Conservation (phyloP, 2,888 invertebrate genomes). For the Hemistola chrysoprasaria region DNA sequence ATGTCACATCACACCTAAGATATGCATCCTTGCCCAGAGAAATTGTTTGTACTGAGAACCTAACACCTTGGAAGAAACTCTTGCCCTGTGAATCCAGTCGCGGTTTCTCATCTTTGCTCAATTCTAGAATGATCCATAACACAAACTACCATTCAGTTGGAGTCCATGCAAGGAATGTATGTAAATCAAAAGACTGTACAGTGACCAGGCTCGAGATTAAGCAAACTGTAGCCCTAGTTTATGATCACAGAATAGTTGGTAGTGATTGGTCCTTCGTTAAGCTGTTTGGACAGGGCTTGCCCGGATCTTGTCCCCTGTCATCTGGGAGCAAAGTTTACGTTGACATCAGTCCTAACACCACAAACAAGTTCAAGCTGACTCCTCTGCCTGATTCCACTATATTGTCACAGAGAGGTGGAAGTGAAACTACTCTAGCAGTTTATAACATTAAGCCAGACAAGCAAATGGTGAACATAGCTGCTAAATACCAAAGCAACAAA, state of each 20-base stretch:
- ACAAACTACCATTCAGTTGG: conserved; percentile 96
- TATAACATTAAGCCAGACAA: conserved; percentile 84
- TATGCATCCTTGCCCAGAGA: conserved; percentile 97
- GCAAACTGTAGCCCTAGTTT: conserved; percentile 93
- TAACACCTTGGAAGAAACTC: conserved; percentile 99
- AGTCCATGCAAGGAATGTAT: conserved; percentile 91
- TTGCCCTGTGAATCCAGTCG: conserved; percentile 96
- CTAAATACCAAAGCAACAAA: conserved; percentile 71
- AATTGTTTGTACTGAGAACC: conserved; percentile 98
- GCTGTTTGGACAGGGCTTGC: conserved; percentile 93
- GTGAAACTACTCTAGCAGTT: conserved; percentile 85
- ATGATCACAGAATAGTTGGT: conserved; percentile 87
- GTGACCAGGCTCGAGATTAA: conserved; percentile 89
- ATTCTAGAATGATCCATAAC: conserved; percentile 95
- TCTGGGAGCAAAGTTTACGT: conserved; percentile 90
- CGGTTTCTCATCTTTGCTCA: conserved; percentile 93
- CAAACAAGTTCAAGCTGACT: conserved; percentile 83
- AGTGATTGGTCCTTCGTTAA: conserved; percentile 93
- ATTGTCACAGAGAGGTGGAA: conserved; percentile 86
- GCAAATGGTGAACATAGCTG: conserved; percentile 87
- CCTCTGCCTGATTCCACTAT: conserved; percentile 83
- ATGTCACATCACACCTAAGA: conserved; percentile 82
- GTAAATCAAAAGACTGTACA: conserved; percentile 82
- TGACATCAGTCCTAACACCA: conserved; percentile 86
- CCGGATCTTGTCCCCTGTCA: conserved; percentile 91